Conservation (phyloP, 2,797 vertebrate species). For the Lates japonicus region DNA sequence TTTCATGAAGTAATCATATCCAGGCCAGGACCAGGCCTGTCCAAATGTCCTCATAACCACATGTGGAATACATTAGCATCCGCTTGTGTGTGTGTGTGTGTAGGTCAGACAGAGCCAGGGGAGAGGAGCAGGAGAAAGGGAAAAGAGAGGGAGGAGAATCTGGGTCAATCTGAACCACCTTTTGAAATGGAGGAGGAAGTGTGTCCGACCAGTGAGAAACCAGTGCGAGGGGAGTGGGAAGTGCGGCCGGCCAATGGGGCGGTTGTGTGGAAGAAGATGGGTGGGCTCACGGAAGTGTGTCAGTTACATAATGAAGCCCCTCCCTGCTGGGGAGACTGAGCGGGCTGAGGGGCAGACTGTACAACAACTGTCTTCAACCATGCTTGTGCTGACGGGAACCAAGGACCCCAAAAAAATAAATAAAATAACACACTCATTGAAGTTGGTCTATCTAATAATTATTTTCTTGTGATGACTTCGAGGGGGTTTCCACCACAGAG, state of each 20-base stretch:
- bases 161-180: constrained; percentile 82
- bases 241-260: constrained; percentile 71
- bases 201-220: constrained; percentile 74
- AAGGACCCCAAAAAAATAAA: not conserved
- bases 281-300: constrained; percentile 76
- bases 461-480: not conserved
- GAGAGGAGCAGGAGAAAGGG: constrained; percentile 19
- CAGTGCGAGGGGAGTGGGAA: constrained; percentile 47
- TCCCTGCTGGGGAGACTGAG: constrained; percentile 52
- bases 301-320: constrained; percentile 85
- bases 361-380: constrained; percentile 26
- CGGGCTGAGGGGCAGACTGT: constrained; percentile 15
- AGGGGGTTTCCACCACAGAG: constrained; percentile 6
- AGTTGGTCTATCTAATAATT: not conserved
- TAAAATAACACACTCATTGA: not conserved
- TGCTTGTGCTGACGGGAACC: not conserved
- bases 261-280: constrained; percentile 24
- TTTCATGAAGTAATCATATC: constrained; percentile 50
- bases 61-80: constrained; percentile 75
- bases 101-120: constrained; percentile 55
- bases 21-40: constrained; percentile 32
- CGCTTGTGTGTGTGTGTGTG: constrained; percentile 16
- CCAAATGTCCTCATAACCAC: constrained; percentile 60
- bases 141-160: constrained; percentile 54
- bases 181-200: constrained; percentile 75